These are phyloP conservation scores for Rallus limicola DNA, from an alignment of 2,113 vertebrate species.

Conservation along the genomic window DNA sequence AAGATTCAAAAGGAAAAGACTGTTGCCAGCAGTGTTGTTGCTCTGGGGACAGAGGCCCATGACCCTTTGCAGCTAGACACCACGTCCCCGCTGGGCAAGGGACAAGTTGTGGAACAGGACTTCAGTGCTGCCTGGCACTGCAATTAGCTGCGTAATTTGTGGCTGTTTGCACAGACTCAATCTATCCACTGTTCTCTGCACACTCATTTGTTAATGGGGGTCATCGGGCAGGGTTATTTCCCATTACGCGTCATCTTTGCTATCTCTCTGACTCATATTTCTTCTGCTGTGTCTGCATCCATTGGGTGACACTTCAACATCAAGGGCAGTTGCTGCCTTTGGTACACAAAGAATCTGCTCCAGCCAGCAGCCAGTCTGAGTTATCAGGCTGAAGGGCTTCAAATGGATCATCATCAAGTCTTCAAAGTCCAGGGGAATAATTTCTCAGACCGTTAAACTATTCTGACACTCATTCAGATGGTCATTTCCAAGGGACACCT, in stretches of 20 bases:
- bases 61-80: neutral
- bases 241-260: neutral
- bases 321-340: neutral
- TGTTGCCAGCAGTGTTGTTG: neutral
- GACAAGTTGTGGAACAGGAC: neutral
- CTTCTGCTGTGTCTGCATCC: neutral
- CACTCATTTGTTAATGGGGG: neutral
- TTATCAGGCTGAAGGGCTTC: neutral
- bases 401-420: neutral
- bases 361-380: neutral
- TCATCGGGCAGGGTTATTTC: neutral
- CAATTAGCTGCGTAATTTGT: slow-evolving; percentile 2
- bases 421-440: neutral
- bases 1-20: neutral
- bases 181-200: neutral
- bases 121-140: neutral
- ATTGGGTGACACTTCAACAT: neutral
- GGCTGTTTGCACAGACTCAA: neutral
- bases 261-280: neutral
- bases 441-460: neutral
- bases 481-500: neutral
- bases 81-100: neutral
- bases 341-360: neutral
- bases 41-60: rapidly evolving
- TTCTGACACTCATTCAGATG: neutral